These are phyloP conservation scores for Eriosoma lanigerum DNA, from an alignment of 1,140 invertebrate genomes.

Conservation along the genomic window DNA sequence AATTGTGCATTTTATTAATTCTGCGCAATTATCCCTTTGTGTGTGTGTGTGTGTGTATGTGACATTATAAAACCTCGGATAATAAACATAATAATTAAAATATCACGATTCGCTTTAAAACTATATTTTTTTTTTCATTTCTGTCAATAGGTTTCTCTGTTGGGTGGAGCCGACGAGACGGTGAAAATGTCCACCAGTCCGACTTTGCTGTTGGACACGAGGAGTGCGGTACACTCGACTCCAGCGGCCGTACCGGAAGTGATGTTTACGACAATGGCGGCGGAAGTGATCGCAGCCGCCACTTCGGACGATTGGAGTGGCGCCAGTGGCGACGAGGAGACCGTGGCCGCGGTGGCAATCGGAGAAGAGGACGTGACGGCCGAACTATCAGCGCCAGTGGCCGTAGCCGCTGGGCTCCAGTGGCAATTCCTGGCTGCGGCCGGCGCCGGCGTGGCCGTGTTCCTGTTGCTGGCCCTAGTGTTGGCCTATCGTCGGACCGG, in stretches of 20 bases:
- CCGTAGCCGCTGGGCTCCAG: not conserved
- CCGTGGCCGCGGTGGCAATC: conserved; percentile 47
- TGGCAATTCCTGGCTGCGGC: conserved; percentile 48
- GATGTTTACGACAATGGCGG: not conserved
- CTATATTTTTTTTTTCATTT: not conserved
- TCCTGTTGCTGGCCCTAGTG: conserved; percentile 40
- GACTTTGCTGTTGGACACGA: conserved; percentile 32
- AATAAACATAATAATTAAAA: too few relatives aligned
- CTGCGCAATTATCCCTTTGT: too few relatives aligned
- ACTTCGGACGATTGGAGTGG: not conserved
- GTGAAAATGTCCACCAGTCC: conserved; percentile 50
- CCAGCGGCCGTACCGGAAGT: conserved; percentile 53
- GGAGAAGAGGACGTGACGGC: conserved; percentile 30
- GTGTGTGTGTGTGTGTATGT: too few relatives aligned
- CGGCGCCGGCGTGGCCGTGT: conserved; percentile 37
- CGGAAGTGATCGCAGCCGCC: conserved; percentile 39
- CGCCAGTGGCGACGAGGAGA: not conserved
- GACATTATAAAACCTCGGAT: too few relatives aligned
- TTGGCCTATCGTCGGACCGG: conserved; percentile 28
- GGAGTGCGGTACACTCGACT: conserved; percentile 25
- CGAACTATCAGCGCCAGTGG: conserved; percentile 23
- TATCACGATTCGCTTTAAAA: too few relatives aligned
- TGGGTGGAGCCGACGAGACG: conserved; percentile 48
- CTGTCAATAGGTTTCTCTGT: conserved; percentile 45
- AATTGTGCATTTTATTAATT: too few relatives aligned